Conservation (phyloP, 2,888 invertebrate species). For the Drosophila siamana region DNA sequence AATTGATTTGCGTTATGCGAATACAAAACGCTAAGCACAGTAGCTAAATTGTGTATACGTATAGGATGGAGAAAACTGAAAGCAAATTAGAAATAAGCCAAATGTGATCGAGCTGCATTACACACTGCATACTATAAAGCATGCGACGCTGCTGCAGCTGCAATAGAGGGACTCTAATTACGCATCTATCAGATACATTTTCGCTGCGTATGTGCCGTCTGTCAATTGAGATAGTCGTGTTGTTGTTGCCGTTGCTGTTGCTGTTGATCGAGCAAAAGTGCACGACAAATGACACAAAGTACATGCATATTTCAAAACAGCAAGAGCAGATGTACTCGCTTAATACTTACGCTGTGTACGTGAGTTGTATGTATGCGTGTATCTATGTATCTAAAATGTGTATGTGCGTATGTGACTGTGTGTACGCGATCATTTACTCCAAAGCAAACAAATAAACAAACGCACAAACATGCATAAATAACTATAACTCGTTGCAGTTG, state of each 20-base stretch:
- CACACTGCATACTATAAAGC: too few species aligned
- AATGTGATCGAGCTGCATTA: neutral
- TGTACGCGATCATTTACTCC: conserved; percentile 81
- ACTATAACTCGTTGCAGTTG: conserved; percentile 82
- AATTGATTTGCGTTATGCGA: conserved; percentile 56
- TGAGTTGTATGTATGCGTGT: conserved; percentile 2
- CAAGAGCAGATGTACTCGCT: conserved; percentile 52
- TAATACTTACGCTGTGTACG: conserved; percentile 3
- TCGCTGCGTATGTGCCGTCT: conserved; percentile 17
- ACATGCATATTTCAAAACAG: conserved; percentile 41
- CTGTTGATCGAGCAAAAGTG: conserved; percentile 46
- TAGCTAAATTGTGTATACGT: conserved; percentile 1
- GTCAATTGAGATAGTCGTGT: conserved; percentile 60
- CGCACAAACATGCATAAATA: conserved; percentile 79
- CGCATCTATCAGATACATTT: conserved; percentile 26
- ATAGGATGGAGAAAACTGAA: conserved; percentile 5
- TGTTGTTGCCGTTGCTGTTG: conserved; percentile 41
- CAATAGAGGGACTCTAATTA: conserved; percentile 9
- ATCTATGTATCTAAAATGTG: conserved; percentile 7
- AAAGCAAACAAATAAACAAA: conserved; percentile 80
- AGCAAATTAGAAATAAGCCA: conserved; percentile 3
- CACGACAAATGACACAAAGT: conserved; percentile 60
- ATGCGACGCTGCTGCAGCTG: neutral
- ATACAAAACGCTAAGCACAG: conserved; percentile 25
- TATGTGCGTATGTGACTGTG: conserved; percentile 53